Conservation (phyloP, 2,888 invertebrate species). For the Hemithea aestivaria region DNA sequence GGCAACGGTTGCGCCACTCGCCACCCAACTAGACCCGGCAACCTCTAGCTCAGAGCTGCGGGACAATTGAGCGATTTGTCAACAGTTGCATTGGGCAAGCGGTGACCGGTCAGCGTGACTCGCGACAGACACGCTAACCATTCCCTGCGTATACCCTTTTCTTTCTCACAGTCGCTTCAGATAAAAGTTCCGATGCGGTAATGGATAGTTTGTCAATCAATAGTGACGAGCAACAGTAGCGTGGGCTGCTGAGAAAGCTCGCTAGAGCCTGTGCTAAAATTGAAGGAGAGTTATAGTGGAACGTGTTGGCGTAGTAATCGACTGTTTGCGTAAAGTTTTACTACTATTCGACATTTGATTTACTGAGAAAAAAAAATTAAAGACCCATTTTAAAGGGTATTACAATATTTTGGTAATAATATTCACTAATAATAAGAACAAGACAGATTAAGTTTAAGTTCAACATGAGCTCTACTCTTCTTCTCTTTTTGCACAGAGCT, state of each 20-base stretch:
- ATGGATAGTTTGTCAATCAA: conserved; percentile 63
- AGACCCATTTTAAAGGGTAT: too few relatives aligned
- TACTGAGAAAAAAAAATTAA: too few relatives aligned
- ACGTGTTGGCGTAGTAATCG: too few relatives aligned
- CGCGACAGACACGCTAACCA: conserved; percentile 40
- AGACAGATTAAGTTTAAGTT: too few relatives aligned
- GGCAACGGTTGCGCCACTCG: conserved; percentile 58
- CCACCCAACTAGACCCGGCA: conserved; percentile 59
- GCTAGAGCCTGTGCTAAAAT: too few relatives aligned
- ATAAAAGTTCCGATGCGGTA: conserved; percentile 53
- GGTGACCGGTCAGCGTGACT: conserved; percentile 57
- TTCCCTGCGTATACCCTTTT: conserved; percentile 41
- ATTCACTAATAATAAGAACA: too few relatives aligned
- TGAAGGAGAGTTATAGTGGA: too few relatives aligned
- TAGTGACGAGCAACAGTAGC: conserved; percentile 54
- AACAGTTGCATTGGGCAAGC: conserved; percentile 66
- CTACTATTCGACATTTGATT: too few relatives aligned
- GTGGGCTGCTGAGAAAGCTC: conserved; percentile 61
- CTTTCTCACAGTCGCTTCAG: conserved; percentile 49
- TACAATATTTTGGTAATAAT: too few relatives aligned
- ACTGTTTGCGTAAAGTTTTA: too few relatives aligned
- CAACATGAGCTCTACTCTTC: too few relatives aligned
- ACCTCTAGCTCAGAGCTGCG: conserved; percentile 49
- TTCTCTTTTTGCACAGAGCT: too few relatives aligned
- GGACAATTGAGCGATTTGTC: conserved; percentile 78